Evolutionary conservation across 2,888 invertebrate genomes (phyloP).

Genomic region (Chrysopilus asiliformis): DNA sequence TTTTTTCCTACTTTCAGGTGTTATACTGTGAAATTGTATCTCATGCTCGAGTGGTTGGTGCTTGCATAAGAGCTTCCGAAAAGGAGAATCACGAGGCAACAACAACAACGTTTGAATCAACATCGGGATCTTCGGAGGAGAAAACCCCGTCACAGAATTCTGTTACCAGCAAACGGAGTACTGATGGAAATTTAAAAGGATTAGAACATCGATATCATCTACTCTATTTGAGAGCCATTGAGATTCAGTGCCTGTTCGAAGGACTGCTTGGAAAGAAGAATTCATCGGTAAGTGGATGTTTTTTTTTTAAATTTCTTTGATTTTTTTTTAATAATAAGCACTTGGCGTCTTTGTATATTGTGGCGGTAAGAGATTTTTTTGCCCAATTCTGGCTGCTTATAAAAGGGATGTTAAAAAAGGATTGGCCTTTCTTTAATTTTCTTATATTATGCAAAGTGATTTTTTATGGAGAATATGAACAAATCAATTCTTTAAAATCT

Average conservation of each 20-base stretch:
- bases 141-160: conserved; percentile 20
- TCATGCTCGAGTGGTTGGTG: conserved; percentile 74
- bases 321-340: too few species aligned
- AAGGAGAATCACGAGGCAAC: conserved; percentile 26
- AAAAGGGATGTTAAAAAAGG: too few species aligned
- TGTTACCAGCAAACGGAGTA: conserved; percentile 24
- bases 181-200: conserved; percentile 39
- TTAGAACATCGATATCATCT: conserved; percentile 83
- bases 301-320: too few species aligned
- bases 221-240: conserved; percentile 74
- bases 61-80: conserved; percentile 57
- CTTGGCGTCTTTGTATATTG: too few species aligned
- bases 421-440: too few species aligned
- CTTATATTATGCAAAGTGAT: too few species aligned
- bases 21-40: conserved; percentile 88
- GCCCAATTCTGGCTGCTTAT: too few species aligned
- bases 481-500: too few species aligned
- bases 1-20: conserved; percentile 48
- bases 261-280: conserved; percentile 56
- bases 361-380: too few species aligned
- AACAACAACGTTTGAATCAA: conserved; percentile 17
- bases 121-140: conserved; percentile 18
- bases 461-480: too few species aligned
- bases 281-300: conserved; percentile 45
- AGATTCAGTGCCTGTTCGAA: conserved; percentile 87